Conservation (phyloP, 2,888 invertebrate species). For the Idaea aversata region DNA sequence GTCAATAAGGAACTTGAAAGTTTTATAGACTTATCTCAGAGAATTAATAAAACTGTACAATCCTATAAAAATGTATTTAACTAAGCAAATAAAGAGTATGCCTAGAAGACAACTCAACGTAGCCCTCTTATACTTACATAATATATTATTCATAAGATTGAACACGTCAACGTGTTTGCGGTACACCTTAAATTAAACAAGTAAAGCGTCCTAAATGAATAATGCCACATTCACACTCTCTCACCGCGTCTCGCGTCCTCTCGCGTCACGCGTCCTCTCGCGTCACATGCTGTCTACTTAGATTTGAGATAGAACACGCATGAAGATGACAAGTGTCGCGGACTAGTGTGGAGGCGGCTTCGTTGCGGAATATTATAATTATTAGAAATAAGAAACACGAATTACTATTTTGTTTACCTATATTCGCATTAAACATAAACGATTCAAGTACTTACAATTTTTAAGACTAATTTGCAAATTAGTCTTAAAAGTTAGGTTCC, state of each 20-base stretch:
- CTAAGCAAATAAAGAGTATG: not conserved
- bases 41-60: no score
- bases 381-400: no score
- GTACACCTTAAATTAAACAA: not conserved
- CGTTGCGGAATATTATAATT: not conserved
- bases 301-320: constrained; percentile 71
- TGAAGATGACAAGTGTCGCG: constrained; percentile 42
- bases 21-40: no score
- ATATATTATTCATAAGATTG: not conserved
- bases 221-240: not conserved
- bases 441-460: no score
- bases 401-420: no score
- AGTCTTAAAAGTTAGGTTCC: no score
- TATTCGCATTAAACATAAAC: no score
- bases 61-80: no score
- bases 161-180: not conserved
- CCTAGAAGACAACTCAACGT: not conserved
- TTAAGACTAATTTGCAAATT: no score
- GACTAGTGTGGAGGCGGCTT: not conserved
- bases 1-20: no score
- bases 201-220: not conserved
- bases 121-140: not conserved
- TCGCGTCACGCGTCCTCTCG: not conserved
- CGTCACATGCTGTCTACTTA: constrained; percentile 13
- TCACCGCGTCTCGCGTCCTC: not conserved